phyloP scores from a whole-genome alignment of 2,888 invertebrate genomes.

The Gymnosoma rotundatum region DNA sequence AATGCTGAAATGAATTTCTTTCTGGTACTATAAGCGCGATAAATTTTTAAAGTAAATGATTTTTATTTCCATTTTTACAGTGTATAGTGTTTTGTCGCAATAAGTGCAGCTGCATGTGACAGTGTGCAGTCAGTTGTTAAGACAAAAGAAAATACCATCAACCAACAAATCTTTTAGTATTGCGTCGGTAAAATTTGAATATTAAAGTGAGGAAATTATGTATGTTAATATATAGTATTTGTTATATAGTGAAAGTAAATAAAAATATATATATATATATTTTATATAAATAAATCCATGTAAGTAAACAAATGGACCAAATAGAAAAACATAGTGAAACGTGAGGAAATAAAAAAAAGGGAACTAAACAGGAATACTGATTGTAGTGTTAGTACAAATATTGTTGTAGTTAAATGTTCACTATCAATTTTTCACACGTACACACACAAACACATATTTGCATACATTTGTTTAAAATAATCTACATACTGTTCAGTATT shows the following conservation, averaged over 20 bases:
- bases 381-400: not conserved
- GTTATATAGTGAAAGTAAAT: conserved; percentile 12
- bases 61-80: no score
- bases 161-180: not conserved
- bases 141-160: not conserved
- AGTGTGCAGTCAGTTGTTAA: not conserved
- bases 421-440: not conserved
- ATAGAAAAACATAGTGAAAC: conserved; percentile 24
- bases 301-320: conserved; percentile 1
- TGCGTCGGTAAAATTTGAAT: conserved; percentile 13
- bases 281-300: not conserved
- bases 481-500: not conserved
- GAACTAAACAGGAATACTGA: conserved; percentile 6
- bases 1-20: no score
- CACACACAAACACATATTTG: not conserved
- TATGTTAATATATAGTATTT: not conserved
- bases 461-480: not conserved
- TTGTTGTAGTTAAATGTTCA: conserved; percentile 7
- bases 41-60: no score
- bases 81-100: no score
- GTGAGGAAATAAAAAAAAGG: conserved; percentile 47
- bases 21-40: no score
- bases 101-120: no score
- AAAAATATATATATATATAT: conserved; percentile 15
- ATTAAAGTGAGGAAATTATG: not conserved